Percentiles rank a stretch among this genome's conserved stretches.
Evolutionary conservation across 2,888 invertebrate species (phyloP).

Genomic region (Doris montereyensis): DNA sequence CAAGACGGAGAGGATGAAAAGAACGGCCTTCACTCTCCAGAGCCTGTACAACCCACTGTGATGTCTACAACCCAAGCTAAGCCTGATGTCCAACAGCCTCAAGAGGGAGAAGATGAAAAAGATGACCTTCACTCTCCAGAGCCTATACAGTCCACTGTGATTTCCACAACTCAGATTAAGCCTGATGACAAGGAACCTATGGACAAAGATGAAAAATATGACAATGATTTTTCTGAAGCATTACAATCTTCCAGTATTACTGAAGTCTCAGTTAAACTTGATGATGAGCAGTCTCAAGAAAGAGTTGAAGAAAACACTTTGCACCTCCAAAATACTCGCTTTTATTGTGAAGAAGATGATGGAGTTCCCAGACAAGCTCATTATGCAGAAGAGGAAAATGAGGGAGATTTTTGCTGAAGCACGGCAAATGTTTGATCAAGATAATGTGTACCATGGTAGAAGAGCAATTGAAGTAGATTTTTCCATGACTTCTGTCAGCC

Average conservation of each 20-base stretch:
- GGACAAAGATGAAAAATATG: too few species aligned
- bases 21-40: slow-evolving; percentile 26
- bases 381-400: slow-evolving; percentile 42
- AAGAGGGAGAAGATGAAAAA: slow-evolving; percentile 25
- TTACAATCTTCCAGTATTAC: too few species aligned
- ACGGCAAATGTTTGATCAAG: slow-evolving; percentile 7
- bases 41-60: slow-evolving; percentile 35
- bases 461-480: slow-evolving; percentile 52
- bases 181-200: too few species aligned
- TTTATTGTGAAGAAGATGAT: slow-evolving; percentile 39
- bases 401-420: too few species aligned
- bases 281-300: slow-evolving; percentile 42
- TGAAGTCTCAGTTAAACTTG: slow-evolving; percentile 7
- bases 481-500: background rate
- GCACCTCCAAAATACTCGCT: background rate
- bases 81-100: slow-evolving; percentile 10
- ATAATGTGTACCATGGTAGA: slow-evolving; percentile 57
- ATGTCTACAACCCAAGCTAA: slow-evolving; percentile 18
- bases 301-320: background rate
- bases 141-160: background rate
- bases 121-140: slow-evolving; percentile 9
- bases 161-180: background rate
- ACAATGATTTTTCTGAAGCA: too few species aligned
- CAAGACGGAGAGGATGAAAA: slow-evolving; percentile 24
- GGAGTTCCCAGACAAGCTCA: slow-evolving; percentile 51